phyloP scores from a whole-genome alignment of 2,888 invertebrate genomes.

The Epistrophe grossulariae region DNA sequence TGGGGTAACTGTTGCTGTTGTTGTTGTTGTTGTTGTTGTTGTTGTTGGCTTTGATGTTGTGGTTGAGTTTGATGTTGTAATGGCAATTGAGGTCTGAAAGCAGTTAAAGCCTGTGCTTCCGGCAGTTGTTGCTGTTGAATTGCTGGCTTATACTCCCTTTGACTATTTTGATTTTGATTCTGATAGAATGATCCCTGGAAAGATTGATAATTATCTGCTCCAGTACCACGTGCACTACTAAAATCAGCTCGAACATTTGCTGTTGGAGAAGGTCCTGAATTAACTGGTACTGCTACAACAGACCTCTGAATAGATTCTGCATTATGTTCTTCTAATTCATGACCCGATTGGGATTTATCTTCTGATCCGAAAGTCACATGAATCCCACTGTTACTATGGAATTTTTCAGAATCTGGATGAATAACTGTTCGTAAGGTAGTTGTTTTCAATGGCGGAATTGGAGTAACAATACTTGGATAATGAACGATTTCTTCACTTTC shows the following conservation, averaged over 20 bases:
- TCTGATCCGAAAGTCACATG: slow-evolving; percentile 92
- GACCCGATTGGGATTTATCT: slow-evolving; percentile 83
- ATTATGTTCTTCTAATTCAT: slow-evolving; percentile 84
- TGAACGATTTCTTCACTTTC: slow-evolving; percentile 83
- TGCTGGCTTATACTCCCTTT: slow-evolving; percentile 67
- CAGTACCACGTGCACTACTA: slow-evolving; percentile 46
- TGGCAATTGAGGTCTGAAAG: slow-evolving; percentile 76
- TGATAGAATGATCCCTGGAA: slow-evolving; percentile 55
- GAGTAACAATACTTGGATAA: slow-evolving; percentile 85
- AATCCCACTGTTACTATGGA: slow-evolving; percentile 91
- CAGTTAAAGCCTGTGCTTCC: slow-evolving; percentile 43
- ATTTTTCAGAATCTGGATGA: slow-evolving; percentile 93
- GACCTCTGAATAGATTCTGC: slow-evolving; percentile 88
- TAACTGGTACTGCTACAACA: slow-evolving; percentile 85
- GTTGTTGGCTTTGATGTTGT: slow-evolving; percentile 79
- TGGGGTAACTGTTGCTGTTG: slow-evolving; percentile 77
- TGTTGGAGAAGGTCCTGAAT: slow-evolving; percentile 49
- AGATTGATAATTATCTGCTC: slow-evolving; percentile 35
- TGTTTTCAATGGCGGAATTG: slow-evolving; percentile 86
- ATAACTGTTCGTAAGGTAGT: slow-evolving; percentile 94
- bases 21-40: slow-evolving; percentile 80
- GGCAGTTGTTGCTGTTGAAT: slow-evolving; percentile 66
- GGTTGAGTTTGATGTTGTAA: slow-evolving; percentile 78
- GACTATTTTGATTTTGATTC: slow-evolving; percentile 75
- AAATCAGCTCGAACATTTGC: slow-evolving; percentile 80